Conservation (phyloP, 2,797 vertebrate genomes). For the Danio tinwini region DNA sequence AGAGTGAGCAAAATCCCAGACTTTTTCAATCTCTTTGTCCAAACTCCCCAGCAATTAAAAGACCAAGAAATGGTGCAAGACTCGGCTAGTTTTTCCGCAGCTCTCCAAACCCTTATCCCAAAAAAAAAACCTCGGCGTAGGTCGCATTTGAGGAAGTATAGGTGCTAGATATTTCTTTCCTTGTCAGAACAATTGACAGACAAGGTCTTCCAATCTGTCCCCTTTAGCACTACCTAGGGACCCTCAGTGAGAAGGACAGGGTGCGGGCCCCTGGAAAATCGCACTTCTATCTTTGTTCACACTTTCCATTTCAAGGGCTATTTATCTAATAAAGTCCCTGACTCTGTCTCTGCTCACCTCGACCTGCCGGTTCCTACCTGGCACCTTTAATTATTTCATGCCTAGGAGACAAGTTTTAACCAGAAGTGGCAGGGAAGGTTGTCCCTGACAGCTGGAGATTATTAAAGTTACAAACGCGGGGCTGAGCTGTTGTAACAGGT, state of each 20-base stretch:
- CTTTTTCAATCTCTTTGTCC: not conserved
- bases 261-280: conserved; percentile 77
- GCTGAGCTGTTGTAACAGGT: conserved; percentile 94
- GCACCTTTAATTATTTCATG: conserved; percentile 99
- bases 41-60: conserved; percentile 65
- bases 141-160: conserved; percentile 47
- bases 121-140: conserved; percentile 27
- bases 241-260: conserved; percentile 72
- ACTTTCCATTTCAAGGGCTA: conserved; percentile 96
- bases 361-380: conserved; percentile 66
- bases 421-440: conserved; percentile 99
- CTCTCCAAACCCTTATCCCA: conserved; percentile 58
- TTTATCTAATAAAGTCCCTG: conserved; percentile 87
- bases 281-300: conserved; percentile 81
- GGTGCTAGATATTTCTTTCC: conserved; percentile 49
- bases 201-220: conserved; percentile 95
- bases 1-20: conserved; percentile 8
- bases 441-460: conserved; percentile 98
- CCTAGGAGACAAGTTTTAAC: conserved; percentile 99
- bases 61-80: conserved; percentile 71
- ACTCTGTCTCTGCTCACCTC: conserved; percentile 64
- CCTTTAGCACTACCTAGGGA: conserved; percentile 96
- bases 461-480: conserved; percentile 90
- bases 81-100: conserved; percentile 68
- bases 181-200: conserved; percentile 81